Conservation (phyloP, 2,113 vertebrate genomes). For the Chionis minor region DNA sequence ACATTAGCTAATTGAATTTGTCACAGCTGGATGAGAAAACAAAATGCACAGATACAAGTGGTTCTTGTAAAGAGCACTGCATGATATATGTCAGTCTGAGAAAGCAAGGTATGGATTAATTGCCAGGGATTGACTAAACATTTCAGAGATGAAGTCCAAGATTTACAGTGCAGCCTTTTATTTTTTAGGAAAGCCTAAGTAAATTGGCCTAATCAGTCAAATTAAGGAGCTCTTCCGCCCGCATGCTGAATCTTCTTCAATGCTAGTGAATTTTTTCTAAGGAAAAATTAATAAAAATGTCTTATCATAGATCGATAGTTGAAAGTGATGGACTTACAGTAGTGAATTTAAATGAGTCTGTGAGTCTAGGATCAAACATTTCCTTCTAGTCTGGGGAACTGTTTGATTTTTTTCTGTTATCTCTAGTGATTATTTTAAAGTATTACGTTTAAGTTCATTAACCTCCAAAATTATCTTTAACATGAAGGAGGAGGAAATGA, state of each 20-base stretch:
- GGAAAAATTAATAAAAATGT: slow-evolving; percentile 71
- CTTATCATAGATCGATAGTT: slow-evolving; percentile 71
- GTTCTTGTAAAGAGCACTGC: slow-evolving; percentile 6
- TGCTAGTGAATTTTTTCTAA: slow-evolving; percentile 56
- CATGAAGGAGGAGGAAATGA: slow-evolving; percentile 31
- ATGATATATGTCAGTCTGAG: not conserved
- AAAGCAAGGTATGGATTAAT: slow-evolving; percentile 40
- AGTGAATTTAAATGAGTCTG: slow-evolving; percentile 65
- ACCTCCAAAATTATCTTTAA: slow-evolving; percentile 65
- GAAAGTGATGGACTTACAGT: slow-evolving; percentile 64
- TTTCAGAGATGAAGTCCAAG: slow-evolving; percentile 40
- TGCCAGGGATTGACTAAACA: slow-evolving; percentile 7
- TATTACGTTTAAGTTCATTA: slow-evolving; percentile 65
- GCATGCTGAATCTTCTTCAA: slow-evolving; percentile 37
- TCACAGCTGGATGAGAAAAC: not conserved
- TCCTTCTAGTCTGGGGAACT: slow-evolving; percentile 17
- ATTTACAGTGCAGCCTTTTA: not conserved
- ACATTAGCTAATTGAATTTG: slow-evolving; percentile 16
- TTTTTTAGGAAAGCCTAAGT: slow-evolving; percentile 29
- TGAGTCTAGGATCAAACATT: slow-evolving; percentile 58
- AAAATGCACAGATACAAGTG: not conserved
- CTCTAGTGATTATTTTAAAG: slow-evolving; percentile 67
- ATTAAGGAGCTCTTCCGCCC: slow-evolving; percentile 32
- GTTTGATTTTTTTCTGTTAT: slow-evolving; percentile 59
- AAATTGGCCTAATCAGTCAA: slow-evolving; percentile 64